Evolutionary conservation across 2,888 invertebrate genomes (phyloP).

Genomic region (Thecophora atra): DNA sequence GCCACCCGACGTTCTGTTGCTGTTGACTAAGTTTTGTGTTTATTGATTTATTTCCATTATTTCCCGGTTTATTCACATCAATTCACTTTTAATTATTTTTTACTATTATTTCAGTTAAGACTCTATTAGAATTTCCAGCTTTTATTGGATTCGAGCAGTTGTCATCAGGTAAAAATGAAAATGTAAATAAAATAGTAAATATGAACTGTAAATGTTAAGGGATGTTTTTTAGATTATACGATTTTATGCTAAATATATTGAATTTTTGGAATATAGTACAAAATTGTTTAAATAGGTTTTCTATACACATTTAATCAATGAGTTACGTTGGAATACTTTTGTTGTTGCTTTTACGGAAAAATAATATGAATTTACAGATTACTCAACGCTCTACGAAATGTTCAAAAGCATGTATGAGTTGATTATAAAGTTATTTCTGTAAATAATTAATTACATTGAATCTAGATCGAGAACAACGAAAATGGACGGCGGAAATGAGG

Average conservation of each 20-base stretch:
- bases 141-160: background rate
- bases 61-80: too few relatives aligned
- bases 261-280: constrained; percentile 1
- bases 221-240: background rate
- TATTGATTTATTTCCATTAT: too few relatives aligned
- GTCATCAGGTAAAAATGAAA: background rate
- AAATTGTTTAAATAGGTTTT: constrained; percentile 10
- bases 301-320: constrained; percentile 29
- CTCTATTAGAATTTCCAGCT: too few relatives aligned
- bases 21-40: too few relatives aligned
- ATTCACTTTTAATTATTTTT: too few relatives aligned
- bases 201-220: background rate
- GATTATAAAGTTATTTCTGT: constrained; percentile 30
- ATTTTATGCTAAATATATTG: constrained; percentile 9
- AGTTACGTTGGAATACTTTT: constrained; percentile 23
- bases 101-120: too few relatives aligned
- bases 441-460: constrained; percentile 21
- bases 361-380: constrained; percentile 1
- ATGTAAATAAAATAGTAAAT: background rate
- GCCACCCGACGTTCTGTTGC: too few relatives aligned
- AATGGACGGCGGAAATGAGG: background rate
- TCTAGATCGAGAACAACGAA: constrained; percentile 27
- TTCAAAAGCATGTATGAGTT: constrained; percentile 11
- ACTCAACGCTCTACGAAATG: constrained; percentile 46
- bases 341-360: background rate